These are phyloP conservation scores for Sphenopsis melanotis DNA, from an alignment of 2,797 vertebrate genomes.

Conservation along the genomic window DNA sequence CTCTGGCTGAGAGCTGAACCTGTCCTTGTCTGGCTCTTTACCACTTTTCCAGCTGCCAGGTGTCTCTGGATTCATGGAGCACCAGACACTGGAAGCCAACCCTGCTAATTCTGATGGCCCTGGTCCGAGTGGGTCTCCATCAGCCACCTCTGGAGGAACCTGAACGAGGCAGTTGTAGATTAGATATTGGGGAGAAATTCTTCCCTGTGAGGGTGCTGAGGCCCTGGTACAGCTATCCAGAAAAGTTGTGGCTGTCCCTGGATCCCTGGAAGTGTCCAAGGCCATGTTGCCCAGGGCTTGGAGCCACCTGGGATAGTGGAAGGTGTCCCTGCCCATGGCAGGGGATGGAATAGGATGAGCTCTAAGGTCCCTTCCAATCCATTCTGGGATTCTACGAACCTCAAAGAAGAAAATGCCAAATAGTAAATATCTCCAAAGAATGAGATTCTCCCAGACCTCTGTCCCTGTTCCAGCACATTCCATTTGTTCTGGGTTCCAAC, in stretches of 20 bases:
- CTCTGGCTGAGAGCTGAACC: not conserved
- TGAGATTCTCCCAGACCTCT: not conserved
- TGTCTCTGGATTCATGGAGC: not conserved
- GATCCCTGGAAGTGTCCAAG: not conserved
- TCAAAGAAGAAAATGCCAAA: not conserved
- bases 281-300: fast-evolving
- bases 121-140: not conserved
- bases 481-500: not conserved
- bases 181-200: fast-evolving
- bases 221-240: not conserved
- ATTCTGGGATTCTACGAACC: not conserved
- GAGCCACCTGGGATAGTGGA: fast-evolving
- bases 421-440: not conserved
- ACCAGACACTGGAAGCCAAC: not conserved
- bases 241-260: not conserved
- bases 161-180: not conserved
- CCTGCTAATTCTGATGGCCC: not conserved
- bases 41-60: not conserved
- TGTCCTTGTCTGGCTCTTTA: not conserved
- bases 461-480: not conserved
- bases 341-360: fast-evolving
- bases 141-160: not conserved
- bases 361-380: not conserved
- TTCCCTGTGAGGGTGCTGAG: fast-evolving
- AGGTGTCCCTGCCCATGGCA: not conserved